These are phyloP conservation scores for Ethmia dodecea DNA, from an alignment of 2,888 invertebrate genomes.

Conservation along the genomic window DNA sequence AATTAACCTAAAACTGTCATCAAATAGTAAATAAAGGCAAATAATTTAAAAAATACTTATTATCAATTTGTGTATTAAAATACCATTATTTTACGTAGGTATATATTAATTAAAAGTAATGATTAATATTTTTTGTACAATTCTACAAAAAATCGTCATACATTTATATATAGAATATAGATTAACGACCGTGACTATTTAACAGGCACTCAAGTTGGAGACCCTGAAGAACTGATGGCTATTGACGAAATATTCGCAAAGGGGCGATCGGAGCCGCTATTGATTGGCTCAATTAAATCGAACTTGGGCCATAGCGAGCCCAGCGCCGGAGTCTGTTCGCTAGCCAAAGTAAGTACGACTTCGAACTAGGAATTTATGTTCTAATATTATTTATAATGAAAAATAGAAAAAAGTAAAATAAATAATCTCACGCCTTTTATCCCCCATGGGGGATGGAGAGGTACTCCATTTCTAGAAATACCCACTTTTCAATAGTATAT, in stretches of 20 bases:
- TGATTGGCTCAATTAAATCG: slow-evolving; percentile 94
- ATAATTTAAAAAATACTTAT: not conserved
- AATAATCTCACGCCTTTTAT: too few species aligned
- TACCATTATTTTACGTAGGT: too few species aligned
- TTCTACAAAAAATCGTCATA: too few species aligned
- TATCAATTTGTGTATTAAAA: not conserved
- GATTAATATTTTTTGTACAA: too few species aligned
- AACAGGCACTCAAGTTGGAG: slow-evolving; percentile 88
- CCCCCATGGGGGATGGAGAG: too few species aligned
- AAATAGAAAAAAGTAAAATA: not conserved
- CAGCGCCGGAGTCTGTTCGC: slow-evolving; percentile 84
- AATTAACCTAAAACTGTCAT: too few species aligned
- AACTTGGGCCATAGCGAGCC: slow-evolving; percentile 96
- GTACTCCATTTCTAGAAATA: too few species aligned
- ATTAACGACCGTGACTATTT: too few species aligned
- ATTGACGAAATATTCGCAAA: slow-evolving; percentile 88
- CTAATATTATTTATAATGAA: not conserved
- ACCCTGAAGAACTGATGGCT: slow-evolving; percentile 93
- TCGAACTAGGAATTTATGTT: not conserved
- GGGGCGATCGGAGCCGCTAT: slow-evolving; percentile 84
- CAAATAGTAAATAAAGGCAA: not conserved
- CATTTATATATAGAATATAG: too few species aligned
- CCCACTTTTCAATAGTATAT: too few species aligned
- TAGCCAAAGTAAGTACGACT: slow-evolving; percentile 11
- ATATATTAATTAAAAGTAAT: too few species aligned